These are phyloP conservation scores for Mus pahari DNA, from an alignment of 2,113 vertebrate species.

Conservation along the genomic window DNA sequence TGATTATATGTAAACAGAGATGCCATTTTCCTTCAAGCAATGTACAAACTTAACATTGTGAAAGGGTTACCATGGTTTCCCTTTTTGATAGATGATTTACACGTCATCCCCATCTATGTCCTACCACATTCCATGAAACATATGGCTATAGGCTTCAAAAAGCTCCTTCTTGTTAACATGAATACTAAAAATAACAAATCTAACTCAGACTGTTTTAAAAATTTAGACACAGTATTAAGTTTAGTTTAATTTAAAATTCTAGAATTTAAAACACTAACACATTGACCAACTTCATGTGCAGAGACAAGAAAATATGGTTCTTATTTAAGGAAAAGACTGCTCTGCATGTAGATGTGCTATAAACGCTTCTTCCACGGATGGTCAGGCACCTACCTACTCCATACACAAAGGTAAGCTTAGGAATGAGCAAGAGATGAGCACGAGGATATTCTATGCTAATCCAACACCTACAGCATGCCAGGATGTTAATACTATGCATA, in stretches of 20 bases:
- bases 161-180: conserved; percentile 37
- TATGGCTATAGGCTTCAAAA: conserved; percentile 9
- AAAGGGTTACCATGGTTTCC: neutral
- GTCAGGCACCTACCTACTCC: neutral
- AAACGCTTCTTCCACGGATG: neutral
- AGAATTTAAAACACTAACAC: conserved; percentile 64
- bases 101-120: conserved; percentile 24
- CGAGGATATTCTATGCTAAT: neutral
- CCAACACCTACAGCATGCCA: neutral
- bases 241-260: conserved; percentile 37
- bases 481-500: neutral
- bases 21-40: conserved; percentile 17
- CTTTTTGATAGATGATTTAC: conserved; percentile 60
- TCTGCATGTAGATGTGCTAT: conserved; percentile 36
- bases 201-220: conserved; percentile 57
- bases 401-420: neutral
- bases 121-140: conserved; percentile 54
- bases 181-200: conserved; percentile 67
- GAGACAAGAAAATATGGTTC: conserved; percentile 55
- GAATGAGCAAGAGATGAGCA: conserved; percentile 24
- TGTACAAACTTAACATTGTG: conserved; percentile 44
- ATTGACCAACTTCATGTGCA: neutral
- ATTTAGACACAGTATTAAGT: conserved; percentile 23
- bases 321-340: conserved; percentile 35
- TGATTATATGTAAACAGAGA: conserved; percentile 11